These are phyloP conservation scores for Cotesia glomerata DNA, from an alignment of 1,140 invertebrate genomes.

Conservation along the genomic window DNA sequence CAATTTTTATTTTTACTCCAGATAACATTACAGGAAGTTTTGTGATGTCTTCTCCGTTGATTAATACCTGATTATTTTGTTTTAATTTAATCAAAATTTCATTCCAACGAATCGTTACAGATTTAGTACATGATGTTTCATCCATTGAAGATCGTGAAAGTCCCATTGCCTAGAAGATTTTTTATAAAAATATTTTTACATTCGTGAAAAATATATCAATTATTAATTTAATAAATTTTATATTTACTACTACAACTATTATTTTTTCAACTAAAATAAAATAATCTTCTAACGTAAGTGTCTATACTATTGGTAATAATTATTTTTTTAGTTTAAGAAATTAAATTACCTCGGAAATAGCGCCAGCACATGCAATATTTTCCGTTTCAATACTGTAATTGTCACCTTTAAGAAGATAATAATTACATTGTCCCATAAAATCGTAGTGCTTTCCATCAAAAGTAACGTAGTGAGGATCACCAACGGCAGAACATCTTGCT, in stretches of 20 bases:
- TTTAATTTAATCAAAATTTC: slow-evolving; percentile 70
- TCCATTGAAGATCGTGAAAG: slow-evolving; percentile 64
- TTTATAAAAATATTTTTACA: not conserved
- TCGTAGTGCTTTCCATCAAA: slow-evolving; percentile 86
- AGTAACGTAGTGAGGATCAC: slow-evolving; percentile 89
- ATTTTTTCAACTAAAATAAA: too few species aligned
- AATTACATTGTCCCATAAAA: slow-evolving; percentile 89
- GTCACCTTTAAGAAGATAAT: slow-evolving; percentile 75
- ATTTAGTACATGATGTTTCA: slow-evolving; percentile 82
- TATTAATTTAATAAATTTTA: too few species aligned
- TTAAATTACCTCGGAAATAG: slow-evolving; percentile 71
- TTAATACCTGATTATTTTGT: slow-evolving; percentile 71
- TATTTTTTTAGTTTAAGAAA: not conserved
- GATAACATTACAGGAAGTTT: slow-evolving; percentile 69
- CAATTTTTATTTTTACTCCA: slow-evolving; percentile 70
- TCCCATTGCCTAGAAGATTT: slow-evolving; percentile 68
- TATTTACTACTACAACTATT: too few species aligned
- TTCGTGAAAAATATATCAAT: too few species aligned
- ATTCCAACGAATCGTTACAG: slow-evolving; percentile 69
- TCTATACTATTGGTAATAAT: not conserved
- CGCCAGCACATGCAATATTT: slow-evolving; percentile 80
- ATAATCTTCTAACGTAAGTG: too few species aligned
- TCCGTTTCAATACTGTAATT: slow-evolving; percentile 80
- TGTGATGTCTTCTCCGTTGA: slow-evolving; percentile 75
- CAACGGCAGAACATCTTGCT: slow-evolving; percentile 78